Evolutionary conservation across 2,888 invertebrate species (phyloP).

Genomic region (Syrista parreyssii): DNA sequence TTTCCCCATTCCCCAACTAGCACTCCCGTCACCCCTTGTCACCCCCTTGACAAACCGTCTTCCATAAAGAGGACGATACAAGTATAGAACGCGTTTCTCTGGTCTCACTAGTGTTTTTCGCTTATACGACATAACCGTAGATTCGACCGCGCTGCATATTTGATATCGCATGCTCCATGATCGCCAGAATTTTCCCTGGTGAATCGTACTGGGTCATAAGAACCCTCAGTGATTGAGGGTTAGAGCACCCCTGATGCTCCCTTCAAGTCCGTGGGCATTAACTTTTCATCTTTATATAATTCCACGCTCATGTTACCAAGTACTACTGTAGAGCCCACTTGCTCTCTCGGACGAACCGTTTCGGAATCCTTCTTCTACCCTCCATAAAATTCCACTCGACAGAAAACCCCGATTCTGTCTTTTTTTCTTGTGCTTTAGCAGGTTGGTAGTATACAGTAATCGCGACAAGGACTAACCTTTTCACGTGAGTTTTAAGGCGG

Average conservation of each 20-base stretch:
- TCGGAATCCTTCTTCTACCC: not conserved
- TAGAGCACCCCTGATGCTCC: slow-evolving; percentile 51
- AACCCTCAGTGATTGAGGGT: slow-evolving; percentile 66
- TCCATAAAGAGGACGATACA: slow-evolving; percentile 45
- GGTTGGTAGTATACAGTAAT: not conserved
- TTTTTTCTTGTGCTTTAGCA: not conserved
- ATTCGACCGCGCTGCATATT: slow-evolving; percentile 64
- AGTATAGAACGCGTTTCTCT: slow-evolving; percentile 25
- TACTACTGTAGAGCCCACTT: not conserved
- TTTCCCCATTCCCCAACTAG: slow-evolving; percentile 1
- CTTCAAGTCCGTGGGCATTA: slow-evolving; percentile 52
- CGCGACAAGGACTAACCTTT: not conserved
- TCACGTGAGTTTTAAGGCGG: not conserved
- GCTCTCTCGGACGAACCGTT: not conserved
- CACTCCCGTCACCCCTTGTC: slow-evolving; percentile 20
- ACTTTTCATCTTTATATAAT: slow-evolving; percentile 65
- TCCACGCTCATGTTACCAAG: slow-evolving; percentile 38
- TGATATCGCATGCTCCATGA: slow-evolving; percentile 62
- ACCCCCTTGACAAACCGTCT: slow-evolving; percentile 57
- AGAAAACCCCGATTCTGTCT: not conserved
- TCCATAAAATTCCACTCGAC: not conserved
- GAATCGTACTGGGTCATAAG: slow-evolving; percentile 63
- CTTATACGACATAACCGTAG: slow-evolving; percentile 61
- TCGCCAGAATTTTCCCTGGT: slow-evolving; percentile 64
- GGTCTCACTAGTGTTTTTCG: slow-evolving; percentile 9